Evolutionary conservation across 2,888 invertebrate species (phyloP).

Genomic region (Timema cristinae): DNA sequence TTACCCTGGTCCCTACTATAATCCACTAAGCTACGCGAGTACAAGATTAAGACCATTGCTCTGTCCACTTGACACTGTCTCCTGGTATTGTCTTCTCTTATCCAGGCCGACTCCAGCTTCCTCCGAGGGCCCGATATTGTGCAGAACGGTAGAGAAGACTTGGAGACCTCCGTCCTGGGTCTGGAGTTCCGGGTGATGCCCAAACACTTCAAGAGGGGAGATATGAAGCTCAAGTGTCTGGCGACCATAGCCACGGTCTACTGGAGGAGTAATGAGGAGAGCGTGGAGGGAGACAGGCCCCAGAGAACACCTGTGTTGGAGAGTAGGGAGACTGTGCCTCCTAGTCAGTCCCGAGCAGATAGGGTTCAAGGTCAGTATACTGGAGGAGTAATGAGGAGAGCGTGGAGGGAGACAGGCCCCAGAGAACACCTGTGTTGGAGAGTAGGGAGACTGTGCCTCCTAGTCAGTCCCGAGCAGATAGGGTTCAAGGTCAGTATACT

Average conservation of each 20-base stretch:
- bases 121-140: slow-evolving; percentile 51
- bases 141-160: slow-evolving; percentile 57
- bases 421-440: slow-evolving; percentile 68
- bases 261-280: slow-evolving; percentile 84
- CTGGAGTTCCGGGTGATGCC: slow-evolving; percentile 76
- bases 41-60: too few relatives aligned
- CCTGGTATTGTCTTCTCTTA: slow-evolving; percentile 8
- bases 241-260: slow-evolving; percentile 84
- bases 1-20: background rate
- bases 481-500: slow-evolving; percentile 79
- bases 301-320: slow-evolving; percentile 68
- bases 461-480: slow-evolving; percentile 63
- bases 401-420: slow-evolving; percentile 70
- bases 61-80: too few relatives aligned
- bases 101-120: slow-evolving; percentile 51
- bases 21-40: too few relatives aligned
- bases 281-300: slow-evolving; percentile 73
- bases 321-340: slow-evolving; percentile 57
- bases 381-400: slow-evolving; percentile 86
- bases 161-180: slow-evolving; percentile 72
- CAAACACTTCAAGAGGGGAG: slow-evolving; percentile 74
- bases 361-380: slow-evolving; percentile 69
- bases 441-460: slow-evolving; percentile 57
- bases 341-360: slow-evolving; percentile 62
- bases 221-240: slow-evolving; percentile 84